These are phyloP conservation scores for Pristionchus exspectatus DNA, from an alignment of 2,888 invertebrate species.

Conservation along the genomic window DNA sequence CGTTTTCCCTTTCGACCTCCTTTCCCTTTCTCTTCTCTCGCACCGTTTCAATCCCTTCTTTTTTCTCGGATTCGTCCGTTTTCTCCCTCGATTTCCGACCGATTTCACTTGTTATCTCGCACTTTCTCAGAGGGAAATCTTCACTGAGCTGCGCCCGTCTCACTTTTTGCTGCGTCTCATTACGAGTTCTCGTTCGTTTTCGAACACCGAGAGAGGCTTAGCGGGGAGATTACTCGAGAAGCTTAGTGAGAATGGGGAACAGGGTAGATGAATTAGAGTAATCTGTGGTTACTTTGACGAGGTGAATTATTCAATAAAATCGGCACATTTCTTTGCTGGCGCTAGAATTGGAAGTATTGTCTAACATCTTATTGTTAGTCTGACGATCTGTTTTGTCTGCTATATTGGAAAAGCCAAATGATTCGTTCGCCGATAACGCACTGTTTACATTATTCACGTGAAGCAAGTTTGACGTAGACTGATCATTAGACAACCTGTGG, in stretches of 20 bases:
- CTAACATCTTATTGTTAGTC: too few relatives aligned
- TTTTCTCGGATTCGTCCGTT: neutral
- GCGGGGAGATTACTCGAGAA: neutral
- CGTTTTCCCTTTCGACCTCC: neutral
- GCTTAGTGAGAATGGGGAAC: neutral
- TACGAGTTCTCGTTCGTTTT: conserved; percentile 10
- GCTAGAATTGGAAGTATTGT: neutral
- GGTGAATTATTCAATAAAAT: neutral
- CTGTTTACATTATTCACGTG: too few relatives aligned
- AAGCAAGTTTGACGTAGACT: too few relatives aligned
- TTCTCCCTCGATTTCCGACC: conserved; percentile 18
- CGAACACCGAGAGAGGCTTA: conserved; percentile 38
- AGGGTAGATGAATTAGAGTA: conserved; percentile 16
- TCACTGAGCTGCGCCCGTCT: neutral
- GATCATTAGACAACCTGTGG: too few relatives aligned
- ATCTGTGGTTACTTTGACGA: neutral
- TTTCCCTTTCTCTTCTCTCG: neutral
- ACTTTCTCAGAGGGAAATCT: neutral
- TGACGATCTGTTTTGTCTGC: too few relatives aligned
- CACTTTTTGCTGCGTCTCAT: neutral
- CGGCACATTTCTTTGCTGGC: neutral
- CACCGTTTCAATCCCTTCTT: neutral
- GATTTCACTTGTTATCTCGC: conserved; percentile 48
- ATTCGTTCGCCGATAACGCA: too few relatives aligned
- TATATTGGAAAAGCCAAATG: too few relatives aligned